Conservation (phyloP, 2,113 vertebrate species). For the Aplodontia rufa region DNA sequence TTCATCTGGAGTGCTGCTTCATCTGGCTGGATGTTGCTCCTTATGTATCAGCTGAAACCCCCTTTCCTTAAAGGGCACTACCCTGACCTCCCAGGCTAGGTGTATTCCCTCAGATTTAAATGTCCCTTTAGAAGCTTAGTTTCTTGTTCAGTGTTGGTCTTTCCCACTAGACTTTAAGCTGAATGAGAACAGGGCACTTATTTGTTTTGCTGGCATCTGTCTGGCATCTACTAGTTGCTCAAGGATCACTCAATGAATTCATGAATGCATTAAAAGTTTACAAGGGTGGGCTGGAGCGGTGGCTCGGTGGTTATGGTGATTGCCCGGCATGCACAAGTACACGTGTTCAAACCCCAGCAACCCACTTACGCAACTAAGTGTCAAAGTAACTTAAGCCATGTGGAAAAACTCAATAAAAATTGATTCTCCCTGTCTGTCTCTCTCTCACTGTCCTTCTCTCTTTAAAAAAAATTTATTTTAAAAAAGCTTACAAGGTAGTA, state of each 20-base stretch:
- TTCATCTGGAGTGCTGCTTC: not conserved
- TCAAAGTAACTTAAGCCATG: no score
- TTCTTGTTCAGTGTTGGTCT: not conserved
- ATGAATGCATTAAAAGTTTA: not conserved
- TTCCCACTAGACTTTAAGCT: not conserved
- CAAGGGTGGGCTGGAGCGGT: not conserved
- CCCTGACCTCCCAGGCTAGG: no score
- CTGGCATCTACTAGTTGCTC: not conserved
- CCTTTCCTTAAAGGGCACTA: not conserved
- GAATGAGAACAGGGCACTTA: not conserved
- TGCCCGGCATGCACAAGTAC: no score
- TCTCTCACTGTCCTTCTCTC: no score
- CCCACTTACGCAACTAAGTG: no score
- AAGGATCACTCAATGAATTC: not conserved
- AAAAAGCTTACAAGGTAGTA: not conserved
- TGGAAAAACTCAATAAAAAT: no score
- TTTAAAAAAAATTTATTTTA: no score
- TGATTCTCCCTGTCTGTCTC: no score
- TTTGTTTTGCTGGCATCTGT: not conserved
- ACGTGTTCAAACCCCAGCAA: no score
- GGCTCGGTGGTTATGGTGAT: no score
- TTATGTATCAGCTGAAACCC: not conserved
- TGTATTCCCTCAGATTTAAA: not conserved
- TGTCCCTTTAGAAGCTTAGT: not conserved
- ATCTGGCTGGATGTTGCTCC: not conserved